Evolutionary conservation across 2,797 vertebrate species (phyloP).

Genomic region (Oreochromis mossambicus): DNA sequence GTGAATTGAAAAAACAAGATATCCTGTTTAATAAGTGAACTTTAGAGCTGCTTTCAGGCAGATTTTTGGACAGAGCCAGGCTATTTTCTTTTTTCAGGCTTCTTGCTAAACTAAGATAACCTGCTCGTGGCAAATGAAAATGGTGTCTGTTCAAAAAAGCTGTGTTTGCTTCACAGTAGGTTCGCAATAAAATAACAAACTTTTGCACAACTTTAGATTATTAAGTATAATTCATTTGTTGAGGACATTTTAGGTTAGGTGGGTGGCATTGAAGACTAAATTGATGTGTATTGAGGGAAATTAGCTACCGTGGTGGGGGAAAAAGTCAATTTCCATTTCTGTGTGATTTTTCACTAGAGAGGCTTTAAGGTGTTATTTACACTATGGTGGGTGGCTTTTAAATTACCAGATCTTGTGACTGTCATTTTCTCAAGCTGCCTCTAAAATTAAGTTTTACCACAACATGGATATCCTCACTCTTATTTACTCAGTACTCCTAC

Average conservation of each 20-base stretch:
- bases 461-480: neutral
- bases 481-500: constrained; percentile 9
- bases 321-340: neutral
- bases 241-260: neutral
- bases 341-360: neutral
- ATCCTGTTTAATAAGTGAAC: neutral
- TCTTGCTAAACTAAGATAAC: neutral
- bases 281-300: neutral
- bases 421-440: neutral
- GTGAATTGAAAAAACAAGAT: neutral
- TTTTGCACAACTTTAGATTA: neutral
- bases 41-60: neutral
- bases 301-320: neutral
- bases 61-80: neutral
- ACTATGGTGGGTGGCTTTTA: constrained; percentile 4
- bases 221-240: neutral
- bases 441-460: neutral
- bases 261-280: neutral
- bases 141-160: neutral
- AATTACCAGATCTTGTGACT: neutral
- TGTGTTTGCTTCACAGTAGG: neutral
- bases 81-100: neutral
- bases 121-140: neutral
- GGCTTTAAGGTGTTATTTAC: constrained; percentile 8
- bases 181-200: neutral